A percentile compares a stretch with the other conserved stretches of the same genome.
Evolutionary conservation across 1,140 invertebrate species (phyloP).

Genomic region (Listronotus oregonensis): DNA sequence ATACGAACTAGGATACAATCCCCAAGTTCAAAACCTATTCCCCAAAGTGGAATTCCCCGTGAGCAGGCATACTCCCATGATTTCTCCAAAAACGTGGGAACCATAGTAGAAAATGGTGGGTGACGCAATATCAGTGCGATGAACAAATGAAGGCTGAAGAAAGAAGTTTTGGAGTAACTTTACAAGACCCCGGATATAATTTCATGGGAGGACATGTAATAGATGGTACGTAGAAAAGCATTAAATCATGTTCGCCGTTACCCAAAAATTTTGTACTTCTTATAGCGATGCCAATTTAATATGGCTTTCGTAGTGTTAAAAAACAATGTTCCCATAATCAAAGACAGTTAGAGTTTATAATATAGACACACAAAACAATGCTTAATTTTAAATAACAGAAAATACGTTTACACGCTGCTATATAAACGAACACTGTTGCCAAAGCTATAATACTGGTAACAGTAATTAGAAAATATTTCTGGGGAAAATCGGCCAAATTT

Average conservation of each 20-base stretch:
- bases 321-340: too few relatives aligned
- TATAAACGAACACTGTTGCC: too few relatives aligned
- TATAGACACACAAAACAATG: too few relatives aligned
- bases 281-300: too few relatives aligned
- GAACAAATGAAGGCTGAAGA: constrained; percentile 57
- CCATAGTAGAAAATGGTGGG: constrained; percentile 60
- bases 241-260: background rate
- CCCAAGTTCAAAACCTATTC: constrained; percentile 62
- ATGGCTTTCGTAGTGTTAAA: too few relatives aligned
- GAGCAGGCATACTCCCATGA: constrained; percentile 65
- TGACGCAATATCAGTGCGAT: constrained; percentile 41
- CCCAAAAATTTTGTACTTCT: too few relatives aligned
- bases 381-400: too few relatives aligned
- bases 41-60: constrained; percentile 64
- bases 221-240: constrained; percentile 64
- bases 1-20: constrained; percentile 63
- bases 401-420: too few relatives aligned
- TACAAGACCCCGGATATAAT: constrained; percentile 71
- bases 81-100: constrained; percentile 70
- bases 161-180: constrained; percentile 60
- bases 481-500: too few relatives aligned
- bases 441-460: too few relatives aligned
- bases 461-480: too few relatives aligned
- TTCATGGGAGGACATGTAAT: constrained; percentile 86
- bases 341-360: too few relatives aligned